These are phyloP conservation scores for Phortica variegata DNA, from an alignment of 1,140 invertebrate genomes.

Conservation along the genomic window DNA sequence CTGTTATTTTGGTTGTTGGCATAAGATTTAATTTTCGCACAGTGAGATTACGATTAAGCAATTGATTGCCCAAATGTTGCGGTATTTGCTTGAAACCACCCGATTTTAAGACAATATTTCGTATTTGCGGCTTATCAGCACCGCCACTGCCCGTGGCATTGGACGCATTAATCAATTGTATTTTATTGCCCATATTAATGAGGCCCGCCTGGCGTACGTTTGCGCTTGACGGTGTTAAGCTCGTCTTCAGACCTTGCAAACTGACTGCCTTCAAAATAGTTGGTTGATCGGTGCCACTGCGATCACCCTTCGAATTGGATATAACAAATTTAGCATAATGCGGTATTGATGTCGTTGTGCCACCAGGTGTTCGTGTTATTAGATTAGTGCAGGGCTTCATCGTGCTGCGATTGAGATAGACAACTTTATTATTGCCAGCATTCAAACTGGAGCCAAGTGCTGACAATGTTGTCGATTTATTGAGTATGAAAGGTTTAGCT, in stretches of 20 bases:
- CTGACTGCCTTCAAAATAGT: slow-evolving; percentile 13
- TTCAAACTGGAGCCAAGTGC: slow-evolving; percentile 1
- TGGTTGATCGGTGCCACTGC: slow-evolving; percentile 3
- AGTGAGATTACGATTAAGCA: slow-evolving; percentile 23
- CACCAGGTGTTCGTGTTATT: slow-evolving; percentile 11
- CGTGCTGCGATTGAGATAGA: slow-evolving; percentile 44
- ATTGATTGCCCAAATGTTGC: slow-evolving; percentile 7
- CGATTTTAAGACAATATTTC: slow-evolving; percentile 24
- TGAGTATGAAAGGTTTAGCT: slow-evolving; percentile 28
- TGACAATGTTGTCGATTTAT: background rate
- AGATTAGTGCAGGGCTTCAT: slow-evolving; percentile 37
- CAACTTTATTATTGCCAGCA: slow-evolving; percentile 30
- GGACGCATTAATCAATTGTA: slow-evolving; percentile 12
- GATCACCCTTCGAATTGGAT: slow-evolving; percentile 19
- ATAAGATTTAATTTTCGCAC: slow-evolving; percentile 15
- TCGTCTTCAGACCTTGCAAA: slow-evolving; percentile 13
- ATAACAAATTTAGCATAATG: slow-evolving; percentile 28
- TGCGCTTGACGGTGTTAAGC: slow-evolving; percentile 10
- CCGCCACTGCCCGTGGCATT: background rate
- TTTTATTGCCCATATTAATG: slow-evolving; percentile 9
- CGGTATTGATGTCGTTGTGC: slow-evolving; percentile 10
- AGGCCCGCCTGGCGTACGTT: slow-evolving; percentile 15
- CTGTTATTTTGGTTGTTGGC: no score
- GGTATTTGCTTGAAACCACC: slow-evolving; percentile 19
- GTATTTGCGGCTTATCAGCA: slow-evolving; percentile 12